Evolutionary conservation across 2,888 invertebrate species (phyloP).

Genomic region (Creontiades dilutus): DNA sequence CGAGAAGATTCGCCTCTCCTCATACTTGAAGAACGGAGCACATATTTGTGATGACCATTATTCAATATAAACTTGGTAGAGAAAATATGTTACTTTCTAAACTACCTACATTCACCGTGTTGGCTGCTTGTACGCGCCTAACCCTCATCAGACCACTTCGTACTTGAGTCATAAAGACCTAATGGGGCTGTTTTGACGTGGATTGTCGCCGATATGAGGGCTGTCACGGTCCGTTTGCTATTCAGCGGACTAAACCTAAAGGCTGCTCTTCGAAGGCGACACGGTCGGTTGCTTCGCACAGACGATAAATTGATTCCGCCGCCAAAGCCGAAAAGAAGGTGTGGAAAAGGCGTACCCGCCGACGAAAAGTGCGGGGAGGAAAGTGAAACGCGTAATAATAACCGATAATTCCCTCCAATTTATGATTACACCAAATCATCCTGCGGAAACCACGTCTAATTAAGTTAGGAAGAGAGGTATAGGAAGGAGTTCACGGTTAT

Average conservation of each 20-base stretch:
- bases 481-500: background rate
- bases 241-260: background rate
- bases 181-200: too few relatives aligned
- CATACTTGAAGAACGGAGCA: too few relatives aligned
- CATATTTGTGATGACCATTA: too few relatives aligned
- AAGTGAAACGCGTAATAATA: background rate
- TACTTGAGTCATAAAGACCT: too few relatives aligned
- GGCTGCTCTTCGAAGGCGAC: background rate
- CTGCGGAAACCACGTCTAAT: background rate
- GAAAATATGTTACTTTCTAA: too few relatives aligned
- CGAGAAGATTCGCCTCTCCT: too few relatives aligned
- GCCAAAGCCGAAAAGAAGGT: background rate
- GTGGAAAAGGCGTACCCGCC: background rate
- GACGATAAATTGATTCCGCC: background rate
- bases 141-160: too few relatives aligned
- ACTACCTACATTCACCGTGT: too few relatives aligned
- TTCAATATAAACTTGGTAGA: too few relatives aligned
- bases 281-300: background rate
- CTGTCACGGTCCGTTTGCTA: background rate
- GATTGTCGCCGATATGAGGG: background rate
- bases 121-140: too few relatives aligned
- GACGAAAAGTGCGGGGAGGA: background rate
- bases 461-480: background rate
- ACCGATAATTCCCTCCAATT: slow-evolving; percentile 11
- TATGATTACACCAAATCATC: slow-evolving; percentile 20